A percentile compares a stretch with the other conserved stretches of the same genome.
Evolutionary conservation across 30 jellyfish, hydroid and myxozoan species (phyloP).

Genomic region (Hydractinia echinata): DNA sequence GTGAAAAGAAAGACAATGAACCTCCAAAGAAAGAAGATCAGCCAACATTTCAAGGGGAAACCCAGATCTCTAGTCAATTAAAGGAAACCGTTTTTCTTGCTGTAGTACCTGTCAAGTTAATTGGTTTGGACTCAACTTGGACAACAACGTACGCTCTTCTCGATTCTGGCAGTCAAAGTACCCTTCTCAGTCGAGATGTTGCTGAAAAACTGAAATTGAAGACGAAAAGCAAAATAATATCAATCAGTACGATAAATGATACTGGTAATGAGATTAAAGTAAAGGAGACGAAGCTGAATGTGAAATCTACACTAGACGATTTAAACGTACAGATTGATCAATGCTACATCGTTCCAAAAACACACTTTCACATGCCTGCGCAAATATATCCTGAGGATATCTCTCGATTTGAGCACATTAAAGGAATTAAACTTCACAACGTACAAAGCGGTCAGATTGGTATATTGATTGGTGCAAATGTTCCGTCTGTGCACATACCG

Average conservation of each 20-base stretch:
- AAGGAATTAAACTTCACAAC: not conserved
- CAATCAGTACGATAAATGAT: slow-evolving; percentile 15
- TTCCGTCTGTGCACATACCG: not conserved
- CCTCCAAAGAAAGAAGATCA: not conserved
- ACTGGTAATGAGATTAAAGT: not conserved
- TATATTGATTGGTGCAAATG: not conserved
- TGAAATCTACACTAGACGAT: not conserved
- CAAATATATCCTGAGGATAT: not conserved
- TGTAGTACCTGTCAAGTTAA: not conserved
- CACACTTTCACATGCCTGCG: not conserved
- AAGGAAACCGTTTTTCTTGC: not conserved
- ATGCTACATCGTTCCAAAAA: not conserved
- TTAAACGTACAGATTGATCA: not conserved
- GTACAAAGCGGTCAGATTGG: not conserved
- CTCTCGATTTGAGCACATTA: not conserved
- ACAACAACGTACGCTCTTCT: not conserved
- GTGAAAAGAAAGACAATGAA: not conserved
- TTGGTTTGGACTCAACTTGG: not conserved
- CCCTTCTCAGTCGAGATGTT: not conserved
- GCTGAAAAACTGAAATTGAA: not conserved
- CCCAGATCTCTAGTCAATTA: too few relatives aligned
- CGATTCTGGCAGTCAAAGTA: slow-evolving; percentile 17
- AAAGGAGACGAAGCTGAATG: not conserved
- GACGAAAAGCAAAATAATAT: not conserved
- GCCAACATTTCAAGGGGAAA: not conserved